Evolutionary conservation across 30 jellyfish, hydroid and myxozoan species (phyloP).

Genomic region (Hydractinia echinata): DNA sequence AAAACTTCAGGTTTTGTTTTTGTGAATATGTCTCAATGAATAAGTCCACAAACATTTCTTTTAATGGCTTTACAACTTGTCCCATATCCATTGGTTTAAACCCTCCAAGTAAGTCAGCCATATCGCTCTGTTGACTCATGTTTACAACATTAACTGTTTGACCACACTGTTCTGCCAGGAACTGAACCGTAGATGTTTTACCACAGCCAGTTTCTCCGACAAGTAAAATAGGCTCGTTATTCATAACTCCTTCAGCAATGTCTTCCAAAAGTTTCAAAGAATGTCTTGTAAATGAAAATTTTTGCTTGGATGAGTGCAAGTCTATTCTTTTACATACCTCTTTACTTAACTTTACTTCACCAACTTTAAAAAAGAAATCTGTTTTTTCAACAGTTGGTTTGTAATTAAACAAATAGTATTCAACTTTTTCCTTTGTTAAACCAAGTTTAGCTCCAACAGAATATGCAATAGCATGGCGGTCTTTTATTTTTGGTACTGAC

Average conservation of each 20-base stretch:
- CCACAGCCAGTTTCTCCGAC: constrained; percentile 99
- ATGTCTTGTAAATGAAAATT: constrained; percentile 71
- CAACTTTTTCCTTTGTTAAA: constrained; percentile 55
- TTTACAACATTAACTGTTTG: constrained; percentile 71
- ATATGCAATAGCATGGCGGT: constrained; percentile 43
- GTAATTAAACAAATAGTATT: constrained; percentile 42
- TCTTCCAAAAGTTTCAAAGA: constrained; percentile 62
- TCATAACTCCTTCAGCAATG: constrained; percentile 61
- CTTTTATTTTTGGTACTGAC: constrained; percentile 43
- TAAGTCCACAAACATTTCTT: constrained; percentile 55
- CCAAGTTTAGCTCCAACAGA: constrained; percentile 85
- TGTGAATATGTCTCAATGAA: constrained; percentile 73
- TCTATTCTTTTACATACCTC: not conserved
- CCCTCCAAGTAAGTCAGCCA: constrained; percentile 95
- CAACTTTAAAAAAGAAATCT: constrained; percentile 46
- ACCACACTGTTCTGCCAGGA: constrained; percentile 82
- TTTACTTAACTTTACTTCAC: constrained; percentile 48
- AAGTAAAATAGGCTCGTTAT: constrained; percentile 78
- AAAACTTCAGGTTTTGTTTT: constrained; percentile 74
- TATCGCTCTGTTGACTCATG: constrained; percentile 96
- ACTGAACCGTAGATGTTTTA: constrained; percentile 89
- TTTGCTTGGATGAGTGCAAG: constrained; percentile 10
- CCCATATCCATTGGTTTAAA: constrained; percentile 72
- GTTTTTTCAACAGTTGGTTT: constrained; percentile 57
- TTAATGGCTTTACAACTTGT: constrained; percentile 49